Percentiles rank a stretch among this genome's conserved stretches.
Evolutionary conservation across 2,113 vertebrate species (phyloP).

Genomic region (Chaetops frenatus): DNA sequence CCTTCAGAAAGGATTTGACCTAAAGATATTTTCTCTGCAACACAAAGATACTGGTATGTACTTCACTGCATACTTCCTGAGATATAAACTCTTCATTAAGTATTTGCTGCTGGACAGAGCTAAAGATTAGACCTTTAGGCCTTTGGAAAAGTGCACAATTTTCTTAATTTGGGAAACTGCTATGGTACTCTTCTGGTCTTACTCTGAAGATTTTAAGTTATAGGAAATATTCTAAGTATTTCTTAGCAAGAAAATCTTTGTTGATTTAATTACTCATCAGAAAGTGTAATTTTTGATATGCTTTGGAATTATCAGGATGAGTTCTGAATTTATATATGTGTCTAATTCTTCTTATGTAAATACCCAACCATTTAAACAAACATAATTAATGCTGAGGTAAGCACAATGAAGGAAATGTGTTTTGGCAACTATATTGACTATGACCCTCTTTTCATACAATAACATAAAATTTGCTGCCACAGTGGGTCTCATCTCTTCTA

Average conservation of each 20-base stretch:
- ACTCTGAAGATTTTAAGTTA: neutral
- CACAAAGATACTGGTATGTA: neutral
- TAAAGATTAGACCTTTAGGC: neutral
- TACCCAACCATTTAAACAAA: neutral
- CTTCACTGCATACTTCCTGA: neutral
- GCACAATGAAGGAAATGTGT: neutral
- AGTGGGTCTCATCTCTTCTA: neutral
- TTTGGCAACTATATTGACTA: neutral
- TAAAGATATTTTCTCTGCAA: neutral
- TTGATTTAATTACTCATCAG: neutral
- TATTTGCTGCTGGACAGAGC: neutral
- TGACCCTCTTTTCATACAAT: neutral
- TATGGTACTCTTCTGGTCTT: neutral
- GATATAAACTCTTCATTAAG: neutral
- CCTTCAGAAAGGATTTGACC: neutral
- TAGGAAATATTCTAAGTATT: neutral
- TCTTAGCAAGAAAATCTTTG: neutral
- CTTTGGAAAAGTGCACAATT: neutral
- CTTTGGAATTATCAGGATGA: neutral
- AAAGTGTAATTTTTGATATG: neutral
- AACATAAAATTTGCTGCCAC: neutral
- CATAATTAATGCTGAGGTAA: neutral
- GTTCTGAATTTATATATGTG: neutral
- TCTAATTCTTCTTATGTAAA: neutral
- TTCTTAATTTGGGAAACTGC: neutral